Base-by-base conservation (phyloP, 2,113 vertebrate genomes). In the Osmerus eperlanus region DNA sequence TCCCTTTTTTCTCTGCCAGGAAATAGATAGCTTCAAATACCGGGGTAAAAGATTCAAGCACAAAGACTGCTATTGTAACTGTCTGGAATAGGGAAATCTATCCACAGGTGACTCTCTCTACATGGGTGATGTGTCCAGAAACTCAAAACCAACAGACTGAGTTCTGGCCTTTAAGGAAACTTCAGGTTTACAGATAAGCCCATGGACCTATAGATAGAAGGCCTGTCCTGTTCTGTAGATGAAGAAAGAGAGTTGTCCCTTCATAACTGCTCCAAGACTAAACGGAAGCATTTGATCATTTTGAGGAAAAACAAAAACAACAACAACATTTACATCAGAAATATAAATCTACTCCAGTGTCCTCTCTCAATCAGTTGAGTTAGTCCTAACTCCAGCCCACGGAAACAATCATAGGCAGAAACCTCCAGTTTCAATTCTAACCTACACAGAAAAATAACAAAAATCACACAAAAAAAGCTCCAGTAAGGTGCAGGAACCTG, bases 261-360 rank as follows among this genome's bases (percentile, higher is more conserved):
- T 79, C 72, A 70, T 67, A 80, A 69, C 29, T 51, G 54, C 65
- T 74, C 61, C 36, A 13, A 72, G 28, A 68, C 61, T 72, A 74
- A 69, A 76, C 64, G 78, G 67, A 76, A 81, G 81, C 79, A 74
- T 73, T 59, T 62, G 56, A 75, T 77, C 65, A 63, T 76, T 84
- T 79, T 74, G 65, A 47, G 56, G 47, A 67, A 74, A 12, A 12
- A 8, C 4, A 8, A 12, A 47, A 47, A 8, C 41, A 83, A 70
- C 15, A 63, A 73, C 74, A 81, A 76, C 68, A 73, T 67, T 15
- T 77, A 80, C 61, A 79, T 73, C 77, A 85, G 82, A 87, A 83
- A 86, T 83, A 87, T 72, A 88, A 81, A 86, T 72, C 81, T 75
- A 79, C 80, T 90, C 89, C 89, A 90, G 89, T 90, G 89, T 90